Percentiles rank a stretch among this genome's conserved stretches.
Evolutionary conservation across 2,797 vertebrate genomes (phyloP).

Genomic region (Phyllotis vaccarum): DNA sequence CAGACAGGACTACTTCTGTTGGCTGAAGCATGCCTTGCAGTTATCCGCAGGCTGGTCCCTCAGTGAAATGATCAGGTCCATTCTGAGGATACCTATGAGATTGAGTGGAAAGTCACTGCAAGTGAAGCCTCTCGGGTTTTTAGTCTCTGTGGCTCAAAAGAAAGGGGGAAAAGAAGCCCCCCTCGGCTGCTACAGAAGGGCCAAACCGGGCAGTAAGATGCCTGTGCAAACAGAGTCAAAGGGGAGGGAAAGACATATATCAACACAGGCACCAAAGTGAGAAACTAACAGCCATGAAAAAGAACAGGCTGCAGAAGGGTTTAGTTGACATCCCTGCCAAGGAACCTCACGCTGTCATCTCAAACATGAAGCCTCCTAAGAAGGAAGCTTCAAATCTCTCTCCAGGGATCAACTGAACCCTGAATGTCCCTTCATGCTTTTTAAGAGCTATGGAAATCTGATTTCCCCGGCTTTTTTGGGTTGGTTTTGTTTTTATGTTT

Average conservation of each 20-base stretch:
- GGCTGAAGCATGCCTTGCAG: constrained; percentile 3
- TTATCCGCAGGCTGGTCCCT: constrained; percentile 34
- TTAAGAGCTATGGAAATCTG: constrained; percentile 51
- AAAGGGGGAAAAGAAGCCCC: background rate
- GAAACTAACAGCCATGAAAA: background rate
- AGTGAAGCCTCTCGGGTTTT: constrained; percentile 61
- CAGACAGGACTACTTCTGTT: background rate
- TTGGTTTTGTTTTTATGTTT: background rate
- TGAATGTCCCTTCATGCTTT: constrained; percentile 38
- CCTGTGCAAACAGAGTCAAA: constrained; percentile 56
- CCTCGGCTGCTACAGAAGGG: background rate
- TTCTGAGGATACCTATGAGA: constrained; percentile 70
- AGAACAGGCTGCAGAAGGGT: constrained; percentile 37
- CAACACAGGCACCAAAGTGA: constrained; percentile 43
- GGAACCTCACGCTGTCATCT: constrained; percentile 66
- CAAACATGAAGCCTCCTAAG: constrained; percentile 69
- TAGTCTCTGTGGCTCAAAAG: constrained; percentile 48
- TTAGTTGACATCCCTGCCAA: constrained; percentile 67
- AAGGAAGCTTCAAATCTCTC: constrained; percentile 56
- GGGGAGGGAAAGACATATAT: constrained; percentile 74
- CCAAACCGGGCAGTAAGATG: background rate
- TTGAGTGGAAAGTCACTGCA: constrained; percentile 62
- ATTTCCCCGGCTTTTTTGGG: background rate
- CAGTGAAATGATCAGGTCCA: constrained; percentile 64
- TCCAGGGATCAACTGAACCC: constrained; percentile 53